Conservation (phyloP, 2,797 vertebrate species). For the Dendrocincla fuliginosa region DNA sequence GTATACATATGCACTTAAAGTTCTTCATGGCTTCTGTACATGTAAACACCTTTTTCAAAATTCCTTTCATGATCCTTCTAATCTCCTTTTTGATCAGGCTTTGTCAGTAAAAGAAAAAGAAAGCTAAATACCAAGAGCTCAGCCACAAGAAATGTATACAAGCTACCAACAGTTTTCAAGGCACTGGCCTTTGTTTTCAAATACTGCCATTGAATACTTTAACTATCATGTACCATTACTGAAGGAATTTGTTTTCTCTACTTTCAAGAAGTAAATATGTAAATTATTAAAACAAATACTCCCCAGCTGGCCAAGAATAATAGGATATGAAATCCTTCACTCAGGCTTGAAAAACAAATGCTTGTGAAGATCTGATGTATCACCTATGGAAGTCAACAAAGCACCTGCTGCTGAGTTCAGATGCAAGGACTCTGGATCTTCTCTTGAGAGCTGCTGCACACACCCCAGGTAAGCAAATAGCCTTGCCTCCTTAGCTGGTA, state of each 20-base stretch:
- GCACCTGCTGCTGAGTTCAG: background rate
- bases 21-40: background rate
- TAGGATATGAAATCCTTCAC: background rate
- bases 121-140: background rate
- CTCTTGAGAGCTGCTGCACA: background rate
- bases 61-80: background rate
- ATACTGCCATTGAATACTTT: background rate
- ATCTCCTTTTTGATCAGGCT: background rate
- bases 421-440: background rate
- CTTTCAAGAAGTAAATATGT: background rate
- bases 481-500: background rate
- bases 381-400: background rate
- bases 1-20: background rate
- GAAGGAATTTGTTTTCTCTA: background rate
- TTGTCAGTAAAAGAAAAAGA: background rate
- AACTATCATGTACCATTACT: background rate
- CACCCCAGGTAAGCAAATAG: background rate
- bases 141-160: background rate
- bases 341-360: background rate
- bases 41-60: background rate
- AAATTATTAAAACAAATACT: background rate
- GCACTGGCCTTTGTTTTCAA: background rate
- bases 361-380: background rate
- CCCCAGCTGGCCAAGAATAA: background rate
- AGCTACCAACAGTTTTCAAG: background rate